Evolutionary conservation across 2,888 invertebrate species (phyloP), one percentile per base, ranked within the genome.

Genomic region (Campaea margaritaria): DNA sequence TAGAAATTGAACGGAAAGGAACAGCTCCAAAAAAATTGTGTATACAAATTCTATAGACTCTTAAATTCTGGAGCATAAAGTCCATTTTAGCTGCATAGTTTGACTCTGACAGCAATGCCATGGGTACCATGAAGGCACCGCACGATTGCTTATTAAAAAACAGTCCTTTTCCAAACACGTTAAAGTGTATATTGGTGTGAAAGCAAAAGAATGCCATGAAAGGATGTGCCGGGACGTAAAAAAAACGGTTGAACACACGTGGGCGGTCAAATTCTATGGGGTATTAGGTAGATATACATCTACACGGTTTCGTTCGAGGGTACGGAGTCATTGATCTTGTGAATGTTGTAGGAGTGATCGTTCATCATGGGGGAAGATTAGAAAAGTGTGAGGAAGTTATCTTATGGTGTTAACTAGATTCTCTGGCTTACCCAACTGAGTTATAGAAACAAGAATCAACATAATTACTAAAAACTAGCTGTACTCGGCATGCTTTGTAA

Each of bases 221-320:
- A 85, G 86, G 87, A 88, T 87, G 85, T 81, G 81, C 78, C 69
- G 72, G 77, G 80, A 78, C 81, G 81, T 83, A 87, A 89, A 89
- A 90, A 88, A 86, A 82, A 85, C 79, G 86, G 82, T 81, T 78
- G 81, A 81, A 75, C 79, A 81, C 81, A 81, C 80, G 87, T 86
- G 87, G 88, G 89, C 83, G 87, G 84, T 77, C 79, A 75, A 75
- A 74, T 80, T 79, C 75, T 78, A 78, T 76, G 70, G 71, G 69
- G 69, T 69, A 73, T 74, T 73, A 74, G 70, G 75, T 75, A 72
- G 75, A 78, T 78, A 78, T 70, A 74, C 72, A 78, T 80, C 77
- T 78, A 76, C 73, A 75, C 75, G 79, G 72, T 75, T 71, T 69
- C 67, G 57, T 74, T 70, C 52, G 45, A 58, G 58, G 61, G 58